Evolutionary conservation across 35 echinoderm and acorn worm species (phyloP), one percentile per base, ranked within the genome.

Genomic region (Lytechinus pictus): DNA sequence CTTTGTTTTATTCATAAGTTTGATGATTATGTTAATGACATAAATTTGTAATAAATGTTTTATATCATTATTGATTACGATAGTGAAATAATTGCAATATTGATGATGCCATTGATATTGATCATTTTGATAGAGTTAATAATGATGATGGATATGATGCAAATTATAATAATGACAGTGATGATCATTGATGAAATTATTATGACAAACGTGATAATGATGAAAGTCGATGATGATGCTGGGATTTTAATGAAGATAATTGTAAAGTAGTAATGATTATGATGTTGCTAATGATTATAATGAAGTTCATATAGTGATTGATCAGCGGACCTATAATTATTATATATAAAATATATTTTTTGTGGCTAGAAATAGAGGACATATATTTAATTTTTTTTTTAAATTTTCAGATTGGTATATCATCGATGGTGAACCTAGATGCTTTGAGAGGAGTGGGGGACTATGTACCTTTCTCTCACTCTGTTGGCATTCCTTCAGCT

Each of bases 391-490:
- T 13, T 13, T 71, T 71, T 0, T 71, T 71, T 24, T n/a, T 71
- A 5, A 8, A n/a, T 79, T 79, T 79, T 4, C 92, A 93, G 92
- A 54, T 93, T 93, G 53, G 54, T 11, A 54, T 93, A 16, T 54
- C 92, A 9, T 93, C 92, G 14, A 93, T 93, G 92, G 92, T 93
- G 0, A 93, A 93, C 54, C 92, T 93, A 4, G 92, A 54, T 55
- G 92, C 27, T 11, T 57, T 96, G 93, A 55, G 55, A 29, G 96
- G 93, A 1, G 9, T 87, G 8, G 96, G 96, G 6, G 96, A 96
- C 28, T 93, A 96, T 91, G 96, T 96, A 6, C 66, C 96, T n/a
- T 96, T 96, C 86, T 94, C 96, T 27, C 86, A 96, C 56, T 57
- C 87, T 71, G 44, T 96, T 58, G 96, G 96, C 89, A 87, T 96